Percentiles rank a stretch among this genome's conserved stretches.
These are phyloP conservation scores for Lagopus muta DNA, from an alignment of 2,113 vertebrate genomes.

Conservation along the genomic window DNA sequence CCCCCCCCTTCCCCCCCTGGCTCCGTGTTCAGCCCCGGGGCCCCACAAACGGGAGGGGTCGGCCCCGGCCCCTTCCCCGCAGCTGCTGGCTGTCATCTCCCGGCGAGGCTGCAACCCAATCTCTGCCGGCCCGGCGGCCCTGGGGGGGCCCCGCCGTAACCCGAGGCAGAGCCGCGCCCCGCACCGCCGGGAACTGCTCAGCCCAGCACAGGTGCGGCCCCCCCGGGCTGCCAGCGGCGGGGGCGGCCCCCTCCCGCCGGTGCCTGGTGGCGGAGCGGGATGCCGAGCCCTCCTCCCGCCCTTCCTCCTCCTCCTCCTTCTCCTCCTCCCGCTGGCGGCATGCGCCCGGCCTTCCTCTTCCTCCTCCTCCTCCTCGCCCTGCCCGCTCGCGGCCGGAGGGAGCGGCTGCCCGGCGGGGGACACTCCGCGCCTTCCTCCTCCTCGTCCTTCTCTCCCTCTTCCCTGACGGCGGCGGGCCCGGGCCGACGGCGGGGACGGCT, in stretches of 20 bases:
- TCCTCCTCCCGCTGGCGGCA: slow-evolving; percentile 86
- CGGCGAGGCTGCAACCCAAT: slow-evolving; percentile 31
- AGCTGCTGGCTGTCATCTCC: slow-evolving; percentile 35
- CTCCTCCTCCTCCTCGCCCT: slow-evolving; percentile 81
- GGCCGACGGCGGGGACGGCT: slow-evolving; percentile 93
- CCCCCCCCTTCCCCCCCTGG: too few relatives aligned
- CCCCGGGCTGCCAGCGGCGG: slow-evolving; percentile 72
- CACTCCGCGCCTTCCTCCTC: slow-evolving; percentile 26
- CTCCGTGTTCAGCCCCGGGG: not conserved
- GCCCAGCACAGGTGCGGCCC: slow-evolving; percentile 52
- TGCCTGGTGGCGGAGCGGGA: slow-evolving; percentile 70
- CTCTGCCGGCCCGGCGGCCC: not conserved
- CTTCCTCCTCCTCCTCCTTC: slow-evolving; percentile 81
- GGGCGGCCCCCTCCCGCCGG: slow-evolving; percentile 10
- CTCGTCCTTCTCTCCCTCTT: not conserved
- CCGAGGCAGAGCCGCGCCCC: not conserved
- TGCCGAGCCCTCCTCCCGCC: slow-evolving; percentile 78
- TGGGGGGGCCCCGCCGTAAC: not conserved
- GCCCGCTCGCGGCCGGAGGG: slow-evolving; percentile 69
- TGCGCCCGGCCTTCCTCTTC: slow-evolving; percentile 86
- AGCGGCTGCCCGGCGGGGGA: slow-evolving; percentile 40
- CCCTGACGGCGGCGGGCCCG: slow-evolving; percentile 52
- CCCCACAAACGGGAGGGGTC: not conserved
- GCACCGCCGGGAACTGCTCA: not conserved
- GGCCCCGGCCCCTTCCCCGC: not conserved